Evolutionary conservation across 2,888 invertebrate species (phyloP), one percentile per base, ranked within the genome.

Genomic region (Coecobrya sp.): DNA sequence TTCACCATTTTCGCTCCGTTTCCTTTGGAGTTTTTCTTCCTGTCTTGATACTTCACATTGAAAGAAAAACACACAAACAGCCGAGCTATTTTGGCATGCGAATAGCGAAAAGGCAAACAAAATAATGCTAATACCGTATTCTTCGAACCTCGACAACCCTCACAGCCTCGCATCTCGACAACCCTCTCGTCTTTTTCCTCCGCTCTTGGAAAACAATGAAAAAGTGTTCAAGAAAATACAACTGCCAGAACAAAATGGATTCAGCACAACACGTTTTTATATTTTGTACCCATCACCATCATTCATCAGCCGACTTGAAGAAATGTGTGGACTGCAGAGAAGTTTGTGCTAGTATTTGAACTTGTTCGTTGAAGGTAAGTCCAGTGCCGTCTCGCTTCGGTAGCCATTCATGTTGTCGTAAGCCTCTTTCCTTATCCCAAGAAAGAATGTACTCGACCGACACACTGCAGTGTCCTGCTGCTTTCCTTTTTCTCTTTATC

Each of bases 401-500:
- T 65, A 4, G 65, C 22, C 11, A 19, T 65, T 65, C 65, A 1
- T 59, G 22, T 22, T 19, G 22, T 13, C 16, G 10, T 65, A 65
- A 65, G 65, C 65, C 27, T 65, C 65, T 65, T 65, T 65, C 13
- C 65, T 13, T 13, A 27, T 13, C 5, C 13, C 27, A 2, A 65
- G 65, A 16, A 49, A 49, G 65, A 65, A 27, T 65, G 25, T 27
- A 65, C 73, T 73, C n/a, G 22, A 7, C 68, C 68, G 7, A 27
- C 68, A 68, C 7, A 27, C 1, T 73, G 42, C 73, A 42, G 73
- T 42, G 73, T 42, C 79, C 88, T 81, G 79, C 88, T 88, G 62
- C 62, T 81, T 65, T 88, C 45, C 45, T 42, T 86, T 42, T 86
- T 68, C 30, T 25, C 65, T 85, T 86, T 70, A n/a, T 62, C 16